A percentile compares a stretch with the other conserved stretches of the same genome.
These are phyloP conservation scores for Trogon surrucura DNA, from an alignment of 2,113 vertebrate species.

Conservation along the genomic window DNA sequence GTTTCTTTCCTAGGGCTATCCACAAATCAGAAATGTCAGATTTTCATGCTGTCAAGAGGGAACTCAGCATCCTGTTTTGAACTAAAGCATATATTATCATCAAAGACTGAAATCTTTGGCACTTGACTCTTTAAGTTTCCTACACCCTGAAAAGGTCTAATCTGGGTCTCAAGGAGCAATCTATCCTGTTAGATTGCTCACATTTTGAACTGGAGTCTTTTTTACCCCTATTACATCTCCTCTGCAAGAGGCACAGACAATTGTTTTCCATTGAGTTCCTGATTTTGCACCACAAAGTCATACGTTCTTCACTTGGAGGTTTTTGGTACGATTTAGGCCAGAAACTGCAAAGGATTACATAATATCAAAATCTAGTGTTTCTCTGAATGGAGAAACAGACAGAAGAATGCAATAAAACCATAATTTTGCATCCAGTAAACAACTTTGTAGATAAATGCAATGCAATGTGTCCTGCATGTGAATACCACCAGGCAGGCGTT, in stretches of 20 bases:
- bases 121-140: background rate
- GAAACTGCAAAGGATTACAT: background rate
- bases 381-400: background rate
- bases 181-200: background rate
- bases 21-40: slow-evolving; percentile 13
- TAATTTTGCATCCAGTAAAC: slow-evolving; percentile 30
- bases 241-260: background rate
- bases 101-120: background rate
- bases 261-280: background rate
- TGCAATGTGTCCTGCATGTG: background rate
- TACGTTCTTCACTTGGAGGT: background rate
- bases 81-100: background rate
- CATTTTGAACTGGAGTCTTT: background rate
- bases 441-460: slow-evolving; percentile 42
- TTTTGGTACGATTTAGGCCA: background rate
- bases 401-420: background rate
- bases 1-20: background rate
- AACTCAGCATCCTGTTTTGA: background rate
- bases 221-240: background rate
- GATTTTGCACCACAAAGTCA: background rate
- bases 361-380: background rate
- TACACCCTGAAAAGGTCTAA: background rate
- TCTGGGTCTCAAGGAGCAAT: background rate
- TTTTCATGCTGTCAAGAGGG: background rate
- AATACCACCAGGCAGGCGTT: background rate